Evolutionary conservation across 2,797 vertebrate genomes (phyloP), one percentile per base, ranked within the genome.

Genomic region (Xiphophorus birchmanni): DNA sequence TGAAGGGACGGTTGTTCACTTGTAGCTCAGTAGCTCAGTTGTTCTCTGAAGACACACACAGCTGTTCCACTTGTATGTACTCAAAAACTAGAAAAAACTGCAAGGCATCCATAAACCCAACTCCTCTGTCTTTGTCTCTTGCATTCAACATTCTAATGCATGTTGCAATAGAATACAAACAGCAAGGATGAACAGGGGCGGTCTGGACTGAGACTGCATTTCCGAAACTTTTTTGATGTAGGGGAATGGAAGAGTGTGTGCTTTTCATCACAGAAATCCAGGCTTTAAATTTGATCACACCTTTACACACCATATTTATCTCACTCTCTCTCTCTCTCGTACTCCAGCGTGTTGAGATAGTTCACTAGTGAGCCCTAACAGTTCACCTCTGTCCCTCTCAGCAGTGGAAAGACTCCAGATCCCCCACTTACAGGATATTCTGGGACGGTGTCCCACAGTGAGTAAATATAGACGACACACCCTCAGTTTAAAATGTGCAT

Each of bases 391-490:
- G 80, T 84, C 74, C 54, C 81, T 86, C 82, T 92, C 88, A 80
- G 77, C 76, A 75, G 65, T 90, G 84, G 88, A 90, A 89, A 89
- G 80, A 60, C 80, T 90, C 79, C n/a, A 17, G 86, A 89, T 84
- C 65, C 84, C 80, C 23, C 23, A 79, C 82, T 84, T 85, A 85
- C n/a, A 3, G 54, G 88, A 90, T 94, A 94, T 92, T 95, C 86
- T 91, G 87, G 89, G 90, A 90, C 82, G 80, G 71, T 85, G 82
- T 85, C 84, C 90, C 80, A 77, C 58, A 77, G 89, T 83, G 84
- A 77, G 89, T 87, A 93, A 93, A 93, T 93, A 89, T 92, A 94
- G 90, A 88, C 48, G 89, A 81, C 93, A 90, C 92, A 93, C 90
- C 90, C 91, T 92, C 77, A 54, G 74, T 44, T 69, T 83, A 74